Percentiles rank a stretch among this genome's conserved stretches.
Evolutionary conservation across 2,113 vertebrate species (phyloP).

Genomic region (Piprites chloris): DNA sequence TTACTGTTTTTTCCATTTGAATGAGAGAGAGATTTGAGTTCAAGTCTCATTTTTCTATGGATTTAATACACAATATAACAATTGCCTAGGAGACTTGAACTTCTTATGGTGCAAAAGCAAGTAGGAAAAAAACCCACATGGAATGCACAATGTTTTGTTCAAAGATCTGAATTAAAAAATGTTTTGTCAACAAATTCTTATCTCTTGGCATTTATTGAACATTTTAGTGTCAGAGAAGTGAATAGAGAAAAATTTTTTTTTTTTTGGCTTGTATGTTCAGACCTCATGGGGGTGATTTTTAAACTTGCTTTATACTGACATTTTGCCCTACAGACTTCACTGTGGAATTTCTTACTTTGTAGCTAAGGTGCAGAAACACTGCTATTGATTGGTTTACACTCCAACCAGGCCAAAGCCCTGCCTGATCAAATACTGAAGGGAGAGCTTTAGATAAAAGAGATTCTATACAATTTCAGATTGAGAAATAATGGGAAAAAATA

Average conservation of each 20-base stretch:
- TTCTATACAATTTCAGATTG: background rate
- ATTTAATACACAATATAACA: background rate
- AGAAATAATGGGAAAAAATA: background rate
- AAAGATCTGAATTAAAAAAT: background rate
- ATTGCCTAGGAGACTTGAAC: background rate
- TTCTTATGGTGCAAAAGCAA: background rate
- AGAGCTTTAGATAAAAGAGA: background rate
- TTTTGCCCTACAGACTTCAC: background rate
- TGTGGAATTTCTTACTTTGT: background rate
- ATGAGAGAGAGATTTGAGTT: background rate
- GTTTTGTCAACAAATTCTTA: background rate
- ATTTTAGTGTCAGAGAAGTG: background rate
- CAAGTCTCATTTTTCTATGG: background rate
- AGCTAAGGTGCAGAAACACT: background rate
- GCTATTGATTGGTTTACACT: background rate
- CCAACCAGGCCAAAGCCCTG: background rate
- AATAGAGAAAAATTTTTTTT: background rate
- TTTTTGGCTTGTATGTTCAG: background rate
- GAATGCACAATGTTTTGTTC: background rate
- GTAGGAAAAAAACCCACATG: background rate
- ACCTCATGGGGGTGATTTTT: background rate
- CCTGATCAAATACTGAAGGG: background rate
- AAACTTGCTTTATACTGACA: background rate
- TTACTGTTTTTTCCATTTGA: background rate
- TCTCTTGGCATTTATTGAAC: accelerated